phyloP scores from a whole-genome alignment of 92 coral and sea anemone species.

The Porites divaricata region DNA sequence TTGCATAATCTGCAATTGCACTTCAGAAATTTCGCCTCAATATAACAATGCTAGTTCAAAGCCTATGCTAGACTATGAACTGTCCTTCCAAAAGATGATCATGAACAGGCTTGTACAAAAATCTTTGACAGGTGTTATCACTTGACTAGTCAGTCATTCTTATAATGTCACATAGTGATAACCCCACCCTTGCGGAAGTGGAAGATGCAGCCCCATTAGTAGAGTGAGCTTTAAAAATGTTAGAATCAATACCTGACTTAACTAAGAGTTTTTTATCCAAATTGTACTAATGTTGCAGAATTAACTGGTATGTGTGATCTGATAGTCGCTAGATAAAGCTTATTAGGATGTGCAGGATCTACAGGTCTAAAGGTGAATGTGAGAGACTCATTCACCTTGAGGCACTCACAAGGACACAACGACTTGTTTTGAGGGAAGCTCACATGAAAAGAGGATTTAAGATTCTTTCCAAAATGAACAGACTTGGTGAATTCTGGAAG shows the following conservation, averaged over 20 bases:
- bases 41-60: too few species aligned
- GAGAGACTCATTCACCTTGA: too few species aligned
- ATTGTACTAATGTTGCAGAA: too few species aligned
- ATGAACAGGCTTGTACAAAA: too few species aligned
- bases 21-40: slow-evolving; percentile 65
- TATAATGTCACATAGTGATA: slow-evolving; percentile 33
- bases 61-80: too few species aligned
- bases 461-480: too few species aligned
- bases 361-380: slow-evolving; percentile 4
- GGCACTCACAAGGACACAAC: too few species aligned
- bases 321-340: slow-evolving; percentile 42
- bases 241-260: slow-evolving; percentile 1
- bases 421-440: too few species aligned
- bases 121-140: slow-evolving; percentile 33
- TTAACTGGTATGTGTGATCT: slow-evolving; percentile 48
- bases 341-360: slow-evolving; percentile 52
- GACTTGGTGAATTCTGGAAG: too few species aligned
- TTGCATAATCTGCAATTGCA: slow-evolving; percentile 65
- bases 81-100: too few species aligned
- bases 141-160: slow-evolving; percentile 56
- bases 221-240: slow-evolving; percentile 44
- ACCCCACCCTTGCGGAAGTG: slow-evolving; percentile 40
- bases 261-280: too few species aligned
- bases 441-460: too few species aligned
- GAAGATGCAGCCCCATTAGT: slow-evolving; percentile 57